Evolutionary conservation across 30 jellyfish, hydroid and myxozoan genomes (phyloP).

Genomic region (Aurelia sp.): DNA sequence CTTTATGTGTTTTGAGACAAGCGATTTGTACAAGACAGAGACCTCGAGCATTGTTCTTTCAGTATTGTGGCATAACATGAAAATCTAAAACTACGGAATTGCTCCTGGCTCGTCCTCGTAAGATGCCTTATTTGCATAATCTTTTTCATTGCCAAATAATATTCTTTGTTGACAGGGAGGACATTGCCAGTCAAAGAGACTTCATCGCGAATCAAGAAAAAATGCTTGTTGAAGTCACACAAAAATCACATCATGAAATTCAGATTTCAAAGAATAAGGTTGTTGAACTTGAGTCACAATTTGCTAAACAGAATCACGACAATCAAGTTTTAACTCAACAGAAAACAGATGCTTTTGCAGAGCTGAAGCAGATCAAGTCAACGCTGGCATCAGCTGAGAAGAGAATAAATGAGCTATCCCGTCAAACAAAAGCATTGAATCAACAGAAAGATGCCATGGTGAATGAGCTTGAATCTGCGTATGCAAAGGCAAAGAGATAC

Average conservation of each 20-base stretch:
- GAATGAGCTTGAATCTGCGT: constrained; percentile 58
- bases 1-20: no score
- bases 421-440: constrained; percentile 47
- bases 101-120: no score
- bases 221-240: constrained; percentile 37
- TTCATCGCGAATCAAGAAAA: constrained; percentile 39
- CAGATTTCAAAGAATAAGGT: constrained; percentile 45
- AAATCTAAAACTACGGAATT: no score
- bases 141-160: no score
- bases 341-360: constrained; percentile 17
- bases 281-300: constrained; percentile 31
- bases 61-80: no score
- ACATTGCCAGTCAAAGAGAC: constrained; percentile 66
- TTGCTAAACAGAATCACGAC: constrained; percentile 45
- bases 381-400: constrained; percentile 24
- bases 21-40: no score
- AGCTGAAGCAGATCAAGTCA: constrained; percentile 17
- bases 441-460: constrained; percentile 73
- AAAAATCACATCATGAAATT: constrained; percentile 60
- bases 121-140: no score
- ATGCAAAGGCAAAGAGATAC: constrained; percentile 44
- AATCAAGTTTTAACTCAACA: constrained; percentile 2
- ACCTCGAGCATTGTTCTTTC: no score
- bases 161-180: constrained; percentile 27
- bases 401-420: constrained; percentile 35